Base-by-base conservation (phyloP, 2,797 vertebrate genomes). In the Brachymystax lenok region DNA sequence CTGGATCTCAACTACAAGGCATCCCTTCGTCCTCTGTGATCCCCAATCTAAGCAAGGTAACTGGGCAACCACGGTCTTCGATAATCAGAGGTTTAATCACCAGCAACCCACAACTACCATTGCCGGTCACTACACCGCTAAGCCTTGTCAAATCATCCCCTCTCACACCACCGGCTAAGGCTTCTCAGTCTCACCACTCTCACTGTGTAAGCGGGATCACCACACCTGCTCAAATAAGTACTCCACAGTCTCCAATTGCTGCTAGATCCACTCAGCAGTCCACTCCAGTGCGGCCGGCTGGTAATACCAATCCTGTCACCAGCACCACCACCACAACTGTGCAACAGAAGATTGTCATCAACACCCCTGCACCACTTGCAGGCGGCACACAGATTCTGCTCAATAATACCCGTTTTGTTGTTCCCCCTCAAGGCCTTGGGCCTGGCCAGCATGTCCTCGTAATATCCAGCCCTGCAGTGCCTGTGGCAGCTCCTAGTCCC, bases 331-430 rank as follows among this genome's bases (percentile, higher is more conserved):
- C 87, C 19, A 82, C 94, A 80, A 93, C 90, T 63, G 75, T 96
- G 86, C 96, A 97, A 74, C 96, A 99, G 90, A 98, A 95, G 88
- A 95, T 99, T 88, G 94, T 99, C 72, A 97, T 99, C 86, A 99
- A 96, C 85, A 99, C 96, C 4, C 95, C 92, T 83, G 92, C 95
- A 1, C 95, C 96, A 74, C 95, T 99, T 77, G 94, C 95, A 81
- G 96, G 96, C 85, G 98, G 98, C 82, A 98, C 97, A 78, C 97
- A 99, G 79, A 97, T 99, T 73, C 89, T 99, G 83, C 95, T 99
- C 85, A 98, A 97, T 82, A 97, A 96, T 86, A 90, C 95, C 74
- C 87, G 94, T 71, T 97, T 99, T 91, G 92, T 98, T 84, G 97
- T 99, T 86, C 97, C 98, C 77, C 91, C 97, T 46, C 97, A 97